phyloP scores from a whole-genome alignment of 2,113 vertebrate species.

The Suricata suricatta region DNA sequence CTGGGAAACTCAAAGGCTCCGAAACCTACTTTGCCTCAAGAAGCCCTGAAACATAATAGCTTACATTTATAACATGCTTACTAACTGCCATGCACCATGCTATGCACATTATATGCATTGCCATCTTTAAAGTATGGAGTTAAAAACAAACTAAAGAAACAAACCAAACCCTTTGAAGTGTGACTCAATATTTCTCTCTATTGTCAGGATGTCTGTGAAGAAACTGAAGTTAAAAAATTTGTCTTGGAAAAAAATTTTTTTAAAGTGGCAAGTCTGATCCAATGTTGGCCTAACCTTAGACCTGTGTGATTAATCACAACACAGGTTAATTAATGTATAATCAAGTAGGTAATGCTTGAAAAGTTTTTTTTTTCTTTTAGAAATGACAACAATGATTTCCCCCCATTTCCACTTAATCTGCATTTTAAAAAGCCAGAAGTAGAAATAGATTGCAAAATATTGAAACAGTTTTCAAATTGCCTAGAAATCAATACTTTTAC shows the following conservation, averaged over 20 bases:
- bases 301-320: neutral
- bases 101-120: neutral
- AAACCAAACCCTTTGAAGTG: neutral
- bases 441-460: neutral
- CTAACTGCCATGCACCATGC: neutral
- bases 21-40: neutral
- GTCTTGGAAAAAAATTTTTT: neutral
- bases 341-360: neutral
- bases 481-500: constrained; percentile 75
- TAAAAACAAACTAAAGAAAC: neutral
- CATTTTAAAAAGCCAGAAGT: constrained; percentile 39
- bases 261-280: neutral
- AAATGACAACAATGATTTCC: constrained; percentile 56
- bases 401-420: constrained; percentile 19
- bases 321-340: constrained; percentile 48
- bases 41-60: neutral
- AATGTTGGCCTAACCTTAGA: neutral
- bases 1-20: neutral
- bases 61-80: neutral
- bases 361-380: neutral
- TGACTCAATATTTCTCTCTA: neutral
- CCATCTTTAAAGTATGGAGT: neutral
- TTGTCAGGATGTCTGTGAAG: neutral
- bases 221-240: neutral
- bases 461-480: constrained; percentile 58